These are phyloP conservation scores for Meiosimyza decipiens DNA, from an alignment of 2,888 invertebrate genomes.

Conservation along the genomic window DNA sequence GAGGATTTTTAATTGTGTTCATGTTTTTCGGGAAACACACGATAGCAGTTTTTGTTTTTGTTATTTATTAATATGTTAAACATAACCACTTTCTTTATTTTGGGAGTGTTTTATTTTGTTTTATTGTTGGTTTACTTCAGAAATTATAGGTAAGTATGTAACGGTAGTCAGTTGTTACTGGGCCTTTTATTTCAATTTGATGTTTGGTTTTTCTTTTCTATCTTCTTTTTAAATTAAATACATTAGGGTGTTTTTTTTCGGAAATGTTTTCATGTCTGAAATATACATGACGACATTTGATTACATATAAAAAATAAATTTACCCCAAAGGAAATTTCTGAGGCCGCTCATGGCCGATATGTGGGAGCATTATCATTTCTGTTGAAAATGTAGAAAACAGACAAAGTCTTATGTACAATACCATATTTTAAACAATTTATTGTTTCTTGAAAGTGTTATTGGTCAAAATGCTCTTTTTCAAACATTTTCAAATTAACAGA, in stretches of 20 bases:
- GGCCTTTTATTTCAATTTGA: slow-evolving; percentile 17
- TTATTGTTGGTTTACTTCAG: not conserved
- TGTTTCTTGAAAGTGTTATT: too few species aligned
- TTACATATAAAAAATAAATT: too few species aligned
- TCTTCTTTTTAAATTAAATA: not conserved
- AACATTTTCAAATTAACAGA: too few species aligned
- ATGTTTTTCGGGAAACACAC: not conserved
- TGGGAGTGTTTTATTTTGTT: not conserved
- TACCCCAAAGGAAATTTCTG: too few species aligned
- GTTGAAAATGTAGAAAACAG: too few species aligned
- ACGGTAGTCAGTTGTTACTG: slow-evolving; percentile 12
- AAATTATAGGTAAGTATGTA: not conserved
- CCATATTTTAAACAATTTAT: too few species aligned
- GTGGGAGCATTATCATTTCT: too few species aligned
- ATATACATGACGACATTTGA: too few species aligned
- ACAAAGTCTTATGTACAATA: too few species aligned
- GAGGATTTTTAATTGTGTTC: too few species aligned
- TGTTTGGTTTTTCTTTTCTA: not conserved
- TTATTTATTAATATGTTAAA: not conserved
- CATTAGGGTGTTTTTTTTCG: not conserved
- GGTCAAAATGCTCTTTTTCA: too few species aligned
- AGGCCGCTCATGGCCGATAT: too few species aligned
- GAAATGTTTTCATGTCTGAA: not conserved
- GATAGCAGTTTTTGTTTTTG: not conserved
- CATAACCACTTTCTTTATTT: not conserved